These are phyloP conservation scores for Mimachlamys varia DNA, from an alignment of 2,888 invertebrate species.

Conservation along the genomic window DNA sequence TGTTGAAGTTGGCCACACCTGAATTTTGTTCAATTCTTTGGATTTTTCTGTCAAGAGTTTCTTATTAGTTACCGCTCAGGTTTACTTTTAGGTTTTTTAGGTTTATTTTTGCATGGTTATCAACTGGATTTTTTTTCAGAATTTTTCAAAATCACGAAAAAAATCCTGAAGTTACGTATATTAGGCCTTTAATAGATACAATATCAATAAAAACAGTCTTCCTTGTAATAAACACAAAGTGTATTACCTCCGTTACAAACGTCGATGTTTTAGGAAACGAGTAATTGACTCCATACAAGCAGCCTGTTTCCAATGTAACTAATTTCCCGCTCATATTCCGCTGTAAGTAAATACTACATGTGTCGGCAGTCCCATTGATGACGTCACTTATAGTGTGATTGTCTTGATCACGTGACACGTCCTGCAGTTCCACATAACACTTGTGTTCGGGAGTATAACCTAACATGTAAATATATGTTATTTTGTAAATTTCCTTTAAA, in stretches of 20 bases:
- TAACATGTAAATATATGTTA: neutral
- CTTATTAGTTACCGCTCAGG: too few relatives aligned
- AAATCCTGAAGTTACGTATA: too few relatives aligned
- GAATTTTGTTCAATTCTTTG: too few relatives aligned
- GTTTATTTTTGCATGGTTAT: too few relatives aligned
- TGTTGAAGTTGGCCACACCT: too few relatives aligned
- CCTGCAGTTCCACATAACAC: neutral
- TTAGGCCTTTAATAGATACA: too few relatives aligned
- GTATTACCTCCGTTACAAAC: neutral
- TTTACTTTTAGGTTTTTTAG: too few relatives aligned
- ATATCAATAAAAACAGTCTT: too few relatives aligned
- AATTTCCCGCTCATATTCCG: neutral
- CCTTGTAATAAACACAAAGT: too few relatives aligned
- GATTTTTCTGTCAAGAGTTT: too few relatives aligned
- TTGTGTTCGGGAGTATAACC: neutral
- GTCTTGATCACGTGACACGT: neutral
- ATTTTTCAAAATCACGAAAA: too few relatives aligned
- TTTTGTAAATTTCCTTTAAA: neutral
- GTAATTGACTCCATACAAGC: slow-evolving; percentile 1
- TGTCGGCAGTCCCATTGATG: neutral
- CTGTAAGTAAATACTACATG: neutral
- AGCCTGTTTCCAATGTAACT: neutral
- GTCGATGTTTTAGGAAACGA: neutral
- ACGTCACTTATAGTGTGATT: neutral
- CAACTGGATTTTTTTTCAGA: too few relatives aligned